phyloP scores from a whole-genome alignment of 2,888 invertebrate genomes.

The Nebria salina region DNA sequence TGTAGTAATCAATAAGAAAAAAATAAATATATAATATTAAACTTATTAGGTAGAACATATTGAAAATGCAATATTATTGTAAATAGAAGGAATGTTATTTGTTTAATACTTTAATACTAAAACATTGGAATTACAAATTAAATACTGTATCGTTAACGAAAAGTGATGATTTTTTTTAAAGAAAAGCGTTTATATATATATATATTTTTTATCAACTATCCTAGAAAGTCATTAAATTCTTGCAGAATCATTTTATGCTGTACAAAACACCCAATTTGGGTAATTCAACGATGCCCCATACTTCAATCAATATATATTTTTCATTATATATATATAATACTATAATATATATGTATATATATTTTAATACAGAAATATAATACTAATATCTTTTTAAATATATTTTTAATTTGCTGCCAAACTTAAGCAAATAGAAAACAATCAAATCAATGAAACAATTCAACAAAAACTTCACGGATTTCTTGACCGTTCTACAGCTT shows the following conservation, averaged over 20 bases:
- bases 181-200: constrained; percentile 34
- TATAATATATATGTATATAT: constrained; percentile 44
- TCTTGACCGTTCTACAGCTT: constrained; percentile 10
- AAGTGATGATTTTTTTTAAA: constrained; percentile 41
- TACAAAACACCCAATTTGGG: constrained; percentile 47
- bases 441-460: constrained; percentile 11
- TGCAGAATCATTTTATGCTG: constrained; percentile 45
- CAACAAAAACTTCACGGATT: constrained; percentile 3
- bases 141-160: constrained; percentile 39
- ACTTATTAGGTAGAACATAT: constrained; percentile 39
- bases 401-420: constrained; percentile 29
- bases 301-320: constrained; percentile 41
- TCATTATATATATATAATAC: constrained; percentile 26
- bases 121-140: constrained; percentile 29
- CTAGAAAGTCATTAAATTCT: constrained; percentile 46
- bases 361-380: constrained; percentile 42
- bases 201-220: constrained; percentile 39
- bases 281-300: constrained; percentile 44
- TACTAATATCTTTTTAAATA: constrained; percentile 37
- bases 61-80: constrained; percentile 20
- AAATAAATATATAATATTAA: constrained; percentile 43
- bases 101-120: constrained; percentile 18
- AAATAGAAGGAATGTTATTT: constrained; percentile 26
- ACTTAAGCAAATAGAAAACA: constrained; percentile 34
- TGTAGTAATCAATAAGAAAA: constrained; percentile 20